Evolutionary conservation across 2,888 invertebrate species (phyloP).

Genomic region (Colletes collaris): DNA sequence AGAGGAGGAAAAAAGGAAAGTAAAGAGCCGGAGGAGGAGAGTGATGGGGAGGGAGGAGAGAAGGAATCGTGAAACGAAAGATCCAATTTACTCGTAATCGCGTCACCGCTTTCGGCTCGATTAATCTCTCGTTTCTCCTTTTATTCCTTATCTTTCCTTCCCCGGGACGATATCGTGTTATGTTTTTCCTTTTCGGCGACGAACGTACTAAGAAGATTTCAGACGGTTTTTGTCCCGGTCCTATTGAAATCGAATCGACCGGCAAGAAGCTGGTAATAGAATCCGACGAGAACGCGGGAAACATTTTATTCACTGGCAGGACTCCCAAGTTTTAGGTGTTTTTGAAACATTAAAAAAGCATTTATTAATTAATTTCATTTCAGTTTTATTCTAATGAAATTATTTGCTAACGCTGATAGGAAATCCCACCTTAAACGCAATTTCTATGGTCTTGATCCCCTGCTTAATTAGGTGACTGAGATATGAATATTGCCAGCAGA

Average conservation of each 20-base stretch:
- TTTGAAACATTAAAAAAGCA: too few relatives aligned
- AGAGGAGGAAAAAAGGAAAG: not conserved
- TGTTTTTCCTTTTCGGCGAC: conserved; percentile 41
- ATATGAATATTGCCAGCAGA: too few relatives aligned
- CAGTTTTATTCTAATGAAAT: too few relatives aligned
- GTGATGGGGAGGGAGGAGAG: conserved; percentile 5
- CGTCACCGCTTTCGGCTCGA: conserved; percentile 69
- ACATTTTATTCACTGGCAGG: conserved; percentile 2
- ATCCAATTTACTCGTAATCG: conserved; percentile 73
- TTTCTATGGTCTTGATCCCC: too few relatives aligned
- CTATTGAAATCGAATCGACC: conserved; percentile 37
- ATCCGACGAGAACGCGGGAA: conserved; percentile 4
- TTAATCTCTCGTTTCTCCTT: conserved; percentile 64
- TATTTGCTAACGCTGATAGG: too few relatives aligned
- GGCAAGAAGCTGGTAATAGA: not conserved
- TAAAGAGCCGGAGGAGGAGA: not conserved
- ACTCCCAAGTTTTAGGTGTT: too few relatives aligned
- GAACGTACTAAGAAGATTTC: conserved; percentile 36
- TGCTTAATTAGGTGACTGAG: too few relatives aligned
- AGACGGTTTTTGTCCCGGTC: conserved; percentile 8
- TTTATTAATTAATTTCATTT: too few relatives aligned
- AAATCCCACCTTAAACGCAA: too few relatives aligned
- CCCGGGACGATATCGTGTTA: conserved; percentile 46
- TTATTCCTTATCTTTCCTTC: conserved; percentile 46
- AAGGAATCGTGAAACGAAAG: conserved; percentile 59